Evolutionary conservation across 2,888 invertebrate species (phyloP).

Genomic region (Hylaea fasciaria): DNA sequence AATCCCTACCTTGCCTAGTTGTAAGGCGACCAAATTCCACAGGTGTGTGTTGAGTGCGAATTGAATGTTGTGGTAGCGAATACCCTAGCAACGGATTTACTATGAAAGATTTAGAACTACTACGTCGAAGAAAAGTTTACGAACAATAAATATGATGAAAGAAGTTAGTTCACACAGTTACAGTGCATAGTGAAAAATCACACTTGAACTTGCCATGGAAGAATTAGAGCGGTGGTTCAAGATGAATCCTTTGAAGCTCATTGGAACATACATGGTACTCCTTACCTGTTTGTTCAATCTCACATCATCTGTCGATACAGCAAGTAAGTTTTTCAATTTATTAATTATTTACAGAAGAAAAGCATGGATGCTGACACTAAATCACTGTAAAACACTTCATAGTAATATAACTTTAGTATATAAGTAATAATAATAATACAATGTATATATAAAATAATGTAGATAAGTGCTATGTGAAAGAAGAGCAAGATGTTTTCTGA

Average conservation of each 20-base stretch:
- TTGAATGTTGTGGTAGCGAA: constrained; percentile 75
- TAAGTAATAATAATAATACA: too few relatives aligned
- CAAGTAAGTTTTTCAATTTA: constrained; percentile 59
- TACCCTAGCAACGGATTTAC: constrained; percentile 75
- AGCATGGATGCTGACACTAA: too few relatives aligned
- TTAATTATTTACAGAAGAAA: too few relatives aligned
- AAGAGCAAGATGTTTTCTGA: too few relatives aligned
- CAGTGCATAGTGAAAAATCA: constrained; percentile 42
- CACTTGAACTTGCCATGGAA: constrained; percentile 63
- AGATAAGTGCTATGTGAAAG: too few relatives aligned
- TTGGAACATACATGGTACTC: constrained; percentile 57
- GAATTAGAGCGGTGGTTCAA: constrained; percentile 77
- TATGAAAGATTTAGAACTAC: constrained; percentile 27
- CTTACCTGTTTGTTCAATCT: constrained; percentile 42
- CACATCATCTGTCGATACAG: constrained; percentile 60
- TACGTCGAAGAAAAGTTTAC: constrained; percentile 4
- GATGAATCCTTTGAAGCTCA: constrained; percentile 65
- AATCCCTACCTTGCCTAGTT: constrained; percentile 60
- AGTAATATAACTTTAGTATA: too few relatives aligned
- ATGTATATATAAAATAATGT: too few relatives aligned
- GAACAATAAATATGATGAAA: constrained; percentile 24
- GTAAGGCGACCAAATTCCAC: constrained; percentile 71
- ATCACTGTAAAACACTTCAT: too few relatives aligned
- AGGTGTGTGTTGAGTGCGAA: constrained; percentile 66
- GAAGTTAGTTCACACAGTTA: constrained; percentile 29